Base-by-base conservation (phyloP, 2,113 vertebrate genomes). In the Cepphus grylle region DNA sequence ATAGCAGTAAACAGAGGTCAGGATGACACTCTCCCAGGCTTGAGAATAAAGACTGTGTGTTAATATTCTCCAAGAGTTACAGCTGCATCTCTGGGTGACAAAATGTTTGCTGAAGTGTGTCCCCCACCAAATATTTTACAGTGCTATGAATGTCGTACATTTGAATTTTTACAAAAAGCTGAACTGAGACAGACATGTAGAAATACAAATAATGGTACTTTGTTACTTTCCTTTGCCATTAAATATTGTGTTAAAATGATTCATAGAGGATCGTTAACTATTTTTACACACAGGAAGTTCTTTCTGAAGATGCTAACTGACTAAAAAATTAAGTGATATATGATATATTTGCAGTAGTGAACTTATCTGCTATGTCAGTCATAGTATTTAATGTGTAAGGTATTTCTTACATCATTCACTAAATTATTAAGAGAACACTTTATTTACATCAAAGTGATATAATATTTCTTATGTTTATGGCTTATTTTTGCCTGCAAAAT, bases 1-100 rank as follows among this genome's bases (percentile, higher is more conserved):
- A 97, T 86, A 97, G 97, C 94, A 98, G 96, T 95, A 98, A 98
- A 97, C 96, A 97, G 94, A 94, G 98, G 97, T 98, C 98, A 98
- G 90, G 94, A 97, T 92, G 92, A 97, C 97, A 97, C 91, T 96
- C 95, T 97, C 97, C 94, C 96, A 97, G 96, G 90, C 95, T 95
- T 82, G 88, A 97, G 95, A 97, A 98, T 97, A 97, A 97, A 98
- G 96, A 36, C 81, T 34, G 49, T 86, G 69, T 95, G 92, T 94
- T 96, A 96, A 96, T 97, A 96, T 92, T 92, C 86, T 81, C 67
- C 63, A 94, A 85, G 90, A 97, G 94, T 83, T 96, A 96, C 81
- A 90, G 58, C 5, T 11, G 63, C 91, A 93, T 69, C 52, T 94
- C 83, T 96, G 66, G 81, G 86, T 87, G 93, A 94, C 88, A 92